Evolutionary conservation across 2,113 vertebrate species (phyloP).

Genomic region (Hymenochirus boettgeri): DNA sequence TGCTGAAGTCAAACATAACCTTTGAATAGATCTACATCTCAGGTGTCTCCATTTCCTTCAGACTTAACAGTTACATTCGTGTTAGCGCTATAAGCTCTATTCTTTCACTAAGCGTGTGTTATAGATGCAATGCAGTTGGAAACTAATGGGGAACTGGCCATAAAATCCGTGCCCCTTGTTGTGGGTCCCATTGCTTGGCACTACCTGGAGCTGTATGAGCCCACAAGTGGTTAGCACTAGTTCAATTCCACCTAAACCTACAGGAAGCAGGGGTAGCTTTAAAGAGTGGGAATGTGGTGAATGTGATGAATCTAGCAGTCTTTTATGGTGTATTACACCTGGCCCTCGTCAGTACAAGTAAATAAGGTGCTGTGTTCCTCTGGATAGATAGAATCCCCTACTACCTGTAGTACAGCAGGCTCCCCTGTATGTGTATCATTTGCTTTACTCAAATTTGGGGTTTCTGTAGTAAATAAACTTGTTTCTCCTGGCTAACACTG

Average conservation of each 20-base stretch:
- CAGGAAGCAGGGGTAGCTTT: neutral
- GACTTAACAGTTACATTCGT: too few species aligned
- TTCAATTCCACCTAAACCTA: neutral
- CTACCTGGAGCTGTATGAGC: neutral
- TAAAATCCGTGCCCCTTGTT: neutral
- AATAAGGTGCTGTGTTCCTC: neutral
- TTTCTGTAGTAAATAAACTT: constrained; percentile 1
- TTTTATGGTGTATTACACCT: constrained; percentile 1
- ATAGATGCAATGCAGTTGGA: neutral
- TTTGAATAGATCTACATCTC: too few species aligned
- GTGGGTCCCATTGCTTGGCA: neutral
- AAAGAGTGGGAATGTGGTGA: neutral
- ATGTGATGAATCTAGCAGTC: neutral
- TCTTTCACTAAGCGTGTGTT: too few species aligned
- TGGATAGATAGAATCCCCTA: neutral
- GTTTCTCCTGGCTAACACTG: constrained; percentile 18
- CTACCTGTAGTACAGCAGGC: neutral
- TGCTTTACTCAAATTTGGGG: constrained; percentile 5
- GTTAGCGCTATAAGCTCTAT: too few species aligned
- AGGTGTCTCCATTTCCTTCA: too few species aligned
- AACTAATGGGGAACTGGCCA: neutral
- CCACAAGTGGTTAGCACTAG: neutral
- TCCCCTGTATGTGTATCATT: neutral
- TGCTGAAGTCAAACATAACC: too few species aligned
- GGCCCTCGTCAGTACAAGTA: neutral